Base-by-base conservation (phyloP, 92 coral and sea anemone species). In the Micromussa lordhowensis region DNA sequence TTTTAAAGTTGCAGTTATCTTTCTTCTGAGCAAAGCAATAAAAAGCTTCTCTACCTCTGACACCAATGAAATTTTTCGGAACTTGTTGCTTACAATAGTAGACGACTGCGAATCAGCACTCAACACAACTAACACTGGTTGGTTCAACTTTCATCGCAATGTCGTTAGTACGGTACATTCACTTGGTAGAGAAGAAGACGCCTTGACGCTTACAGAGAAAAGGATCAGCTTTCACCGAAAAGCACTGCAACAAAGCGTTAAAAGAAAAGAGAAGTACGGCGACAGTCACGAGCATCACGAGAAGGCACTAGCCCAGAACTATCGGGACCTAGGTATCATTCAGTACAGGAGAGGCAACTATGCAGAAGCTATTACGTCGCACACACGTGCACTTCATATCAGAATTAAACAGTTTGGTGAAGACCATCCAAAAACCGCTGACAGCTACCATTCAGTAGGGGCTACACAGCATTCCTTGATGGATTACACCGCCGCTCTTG, bases 251-350 rank as follows among this genome's bases (percentile, higher is more conserved):
- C 38, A 35, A 35, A 35, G 40, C 21, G 15, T 18, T 15, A 30
- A 30, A 28, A 35, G 18, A 3, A 18, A 30, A 14, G 75, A 69
- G 16, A 30, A 13, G 0, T 40, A 1, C 0, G 8, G 0, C 40
- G 32, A 17, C 0, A 29, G 22, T 22, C 31, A 4, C 17, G 51
- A 82, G 40, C 68, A 54, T 4, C 69, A 74, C 36, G 84, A 81
- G 34, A 80, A 89, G 18, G 72, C 69, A 72, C 88, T 82, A 53
- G 92, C 92, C 0, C 34, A 76, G 32, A 54, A 19, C 24, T 89
- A 89, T 77, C 1, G 2, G 7, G 15, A 53, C 1, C 87, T 69
- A 7, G 89, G 89, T 2, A 16, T 21, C 16, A 75, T 12, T 31
- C 81, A 84, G 40, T 3, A 61, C 21, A 1, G 49, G 34, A 61